Conservation (phyloP, 37 sponge, comb jelly and placozoan species). For the Haliclona indistincta region DNA sequence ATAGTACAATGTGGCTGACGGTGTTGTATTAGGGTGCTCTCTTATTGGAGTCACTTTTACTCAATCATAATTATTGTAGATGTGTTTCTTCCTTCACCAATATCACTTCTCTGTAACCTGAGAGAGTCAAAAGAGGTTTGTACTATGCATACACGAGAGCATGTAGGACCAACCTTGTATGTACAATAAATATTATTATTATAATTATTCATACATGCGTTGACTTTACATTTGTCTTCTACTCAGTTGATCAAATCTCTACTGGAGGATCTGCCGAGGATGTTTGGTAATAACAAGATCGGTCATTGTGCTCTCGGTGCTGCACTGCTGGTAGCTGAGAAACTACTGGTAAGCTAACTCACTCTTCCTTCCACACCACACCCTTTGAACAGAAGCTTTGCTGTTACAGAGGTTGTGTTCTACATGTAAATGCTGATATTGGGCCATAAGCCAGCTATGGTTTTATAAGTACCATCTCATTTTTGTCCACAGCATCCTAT, state of each 20-base stretch:
- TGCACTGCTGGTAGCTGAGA: constrained; percentile 76
- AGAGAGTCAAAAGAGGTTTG: constrained; percentile 83
- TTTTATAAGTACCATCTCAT: background rate
- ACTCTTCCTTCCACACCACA: background rate
- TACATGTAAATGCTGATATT: no score
- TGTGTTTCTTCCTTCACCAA: constrained; percentile 88
- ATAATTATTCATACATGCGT: background rate
- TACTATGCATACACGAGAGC: background rate
- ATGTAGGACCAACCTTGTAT: background rate
- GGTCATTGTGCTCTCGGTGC: constrained; percentile 85
- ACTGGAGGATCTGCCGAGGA: constrained; percentile 84
- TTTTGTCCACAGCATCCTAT: constrained; percentile 40
- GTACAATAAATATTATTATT: background rate
- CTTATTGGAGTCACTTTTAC: no score
- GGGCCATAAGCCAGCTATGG: constrained; percentile 1
- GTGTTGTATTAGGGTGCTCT: no score
- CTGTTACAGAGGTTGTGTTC: no score
- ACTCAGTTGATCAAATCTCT: constrained; percentile 65
- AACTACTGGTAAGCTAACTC: constrained; percentile 70
- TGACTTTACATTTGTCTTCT: background rate
- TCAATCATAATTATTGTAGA: no score
- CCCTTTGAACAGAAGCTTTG: background rate
- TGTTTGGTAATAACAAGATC: constrained; percentile 72
- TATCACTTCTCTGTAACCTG: constrained; percentile 88
- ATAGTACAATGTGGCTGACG: background rate